A percentile compares a stretch with the other conserved stretches of the same genome.
phyloP scores from a whole-genome alignment of 1,140 invertebrate species.

The Drosophila seguyi region DNA sequence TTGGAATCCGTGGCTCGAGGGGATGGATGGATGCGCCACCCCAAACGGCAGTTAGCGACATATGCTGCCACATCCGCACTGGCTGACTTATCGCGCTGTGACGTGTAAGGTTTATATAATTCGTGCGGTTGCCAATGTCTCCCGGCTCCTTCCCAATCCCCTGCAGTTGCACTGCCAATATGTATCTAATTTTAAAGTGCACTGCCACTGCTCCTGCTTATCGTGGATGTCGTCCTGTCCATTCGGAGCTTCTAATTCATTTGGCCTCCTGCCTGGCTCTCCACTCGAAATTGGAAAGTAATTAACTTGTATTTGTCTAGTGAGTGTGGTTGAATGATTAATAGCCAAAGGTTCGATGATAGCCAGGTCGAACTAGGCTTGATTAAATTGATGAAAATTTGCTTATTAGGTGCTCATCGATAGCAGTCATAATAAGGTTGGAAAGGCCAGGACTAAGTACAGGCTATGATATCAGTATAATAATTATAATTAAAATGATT shows the following conservation, averaged over 20 bases:
- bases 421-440: not conserved
- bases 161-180: conserved; percentile 7
- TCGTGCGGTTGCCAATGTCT: conserved; percentile 78
- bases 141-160: conserved; percentile 8
- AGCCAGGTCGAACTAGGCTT: not conserved
- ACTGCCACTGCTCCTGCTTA: conserved; percentile 25
- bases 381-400: conserved; percentile 6
- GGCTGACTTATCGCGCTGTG: conserved; percentile 81
- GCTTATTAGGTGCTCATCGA: conserved; percentile 4
- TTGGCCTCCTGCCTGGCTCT: conserved; percentile 30
- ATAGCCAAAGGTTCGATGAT: conserved; percentile 13
- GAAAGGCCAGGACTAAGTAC: not conserved
- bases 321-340: conserved; percentile 40
- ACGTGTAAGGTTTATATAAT: conserved; percentile 84
- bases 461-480: not conserved
- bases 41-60: conserved; percentile 69
- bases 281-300: conserved; percentile 43
- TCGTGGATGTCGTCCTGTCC: conserved; percentile 5
- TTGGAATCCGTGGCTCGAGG: not conserved
- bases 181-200: conserved; percentile 64
- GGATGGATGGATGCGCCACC: conserved; percentile 38
- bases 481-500: not conserved
- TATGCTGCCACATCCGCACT: conserved; percentile 75
- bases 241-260: conserved; percentile 60
- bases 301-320: conserved; percentile 51